Percentiles rank a stretch among this genome's conserved stretches.
phyloP scores from a whole-genome alignment of 1,140 invertebrate species.

The Battus philenor region DNA sequence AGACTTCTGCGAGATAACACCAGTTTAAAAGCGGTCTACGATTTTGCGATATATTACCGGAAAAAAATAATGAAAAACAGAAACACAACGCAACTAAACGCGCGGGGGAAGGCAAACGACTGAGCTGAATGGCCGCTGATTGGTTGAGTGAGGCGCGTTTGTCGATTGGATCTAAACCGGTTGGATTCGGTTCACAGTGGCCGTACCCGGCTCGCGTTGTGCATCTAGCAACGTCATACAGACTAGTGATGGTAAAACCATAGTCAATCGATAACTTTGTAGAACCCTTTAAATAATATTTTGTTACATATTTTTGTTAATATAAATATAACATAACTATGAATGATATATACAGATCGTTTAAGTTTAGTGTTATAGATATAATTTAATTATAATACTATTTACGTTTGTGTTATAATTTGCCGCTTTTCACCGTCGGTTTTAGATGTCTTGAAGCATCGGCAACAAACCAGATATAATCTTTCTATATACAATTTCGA shows the following conservation, averaged over 20 bases:
- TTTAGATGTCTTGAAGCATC: too few relatives aligned
- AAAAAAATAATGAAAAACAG: constrained; percentile 34
- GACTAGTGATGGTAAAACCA: constrained; percentile 52
- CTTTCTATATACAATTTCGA: too few relatives aligned
- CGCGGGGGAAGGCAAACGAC: constrained; percentile 41
- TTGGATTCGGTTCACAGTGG: constrained; percentile 59
- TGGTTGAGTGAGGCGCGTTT: constrained; percentile 55
- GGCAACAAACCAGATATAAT: too few relatives aligned
- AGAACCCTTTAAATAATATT: too few relatives aligned
- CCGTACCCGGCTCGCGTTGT: constrained; percentile 55
- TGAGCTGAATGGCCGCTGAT: constrained; percentile 55
- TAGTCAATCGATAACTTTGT: too few relatives aligned
- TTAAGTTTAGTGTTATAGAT: too few relatives aligned
- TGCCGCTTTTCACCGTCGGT: too few relatives aligned
- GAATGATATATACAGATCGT: too few relatives aligned
- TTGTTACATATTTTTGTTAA: too few relatives aligned
- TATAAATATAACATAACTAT: too few relatives aligned
- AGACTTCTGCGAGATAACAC: constrained; percentile 33
- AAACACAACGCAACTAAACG: constrained; percentile 38
- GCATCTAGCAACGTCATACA: constrained; percentile 43
- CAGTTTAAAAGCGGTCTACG: constrained; percentile 28
- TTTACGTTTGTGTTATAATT: too few relatives aligned
- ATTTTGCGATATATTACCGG: constrained; percentile 32
- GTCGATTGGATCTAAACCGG: constrained; percentile 62
- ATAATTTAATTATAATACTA: too few relatives aligned